phyloP scores from a whole-genome alignment of 1,140 invertebrate species.

The Halesus radiatus region DNA sequence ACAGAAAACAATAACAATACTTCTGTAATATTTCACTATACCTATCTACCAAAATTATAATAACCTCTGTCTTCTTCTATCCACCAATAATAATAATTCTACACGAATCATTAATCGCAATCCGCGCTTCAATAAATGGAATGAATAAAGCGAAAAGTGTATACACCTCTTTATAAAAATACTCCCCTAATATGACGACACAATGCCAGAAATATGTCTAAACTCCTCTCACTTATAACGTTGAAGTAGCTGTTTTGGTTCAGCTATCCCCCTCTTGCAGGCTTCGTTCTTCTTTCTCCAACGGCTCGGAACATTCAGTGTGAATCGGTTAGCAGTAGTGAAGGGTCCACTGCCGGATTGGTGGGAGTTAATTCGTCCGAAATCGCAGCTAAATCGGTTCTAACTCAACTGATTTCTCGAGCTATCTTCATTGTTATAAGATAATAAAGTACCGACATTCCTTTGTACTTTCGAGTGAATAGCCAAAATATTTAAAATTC shows the following conservation, averaged over 20 bases:
- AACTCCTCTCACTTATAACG: neutral
- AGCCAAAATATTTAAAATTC: neutral
- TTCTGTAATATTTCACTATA: too few relatives aligned
- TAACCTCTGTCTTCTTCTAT: too few relatives aligned
- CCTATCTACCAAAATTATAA: too few relatives aligned
- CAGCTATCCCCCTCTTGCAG: neutral
- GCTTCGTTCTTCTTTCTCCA: neutral
- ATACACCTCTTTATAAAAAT: constrained; percentile 36
- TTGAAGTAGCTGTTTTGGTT: neutral
- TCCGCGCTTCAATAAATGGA: neutral
- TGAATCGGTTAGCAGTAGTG: constrained; percentile 14
- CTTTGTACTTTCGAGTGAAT: neutral
- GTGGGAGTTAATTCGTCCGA: constrained; percentile 13
- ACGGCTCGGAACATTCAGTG: constrained; percentile 15
- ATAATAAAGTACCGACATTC: neutral
- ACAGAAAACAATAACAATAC: too few relatives aligned
- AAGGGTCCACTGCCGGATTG: neutral
- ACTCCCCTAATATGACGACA: constrained; percentile 21
- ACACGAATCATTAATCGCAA: neutral
- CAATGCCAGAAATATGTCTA: neutral
- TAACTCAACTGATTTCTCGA: neutral
- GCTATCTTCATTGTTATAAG: neutral
- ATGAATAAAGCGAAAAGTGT: constrained; percentile 13
- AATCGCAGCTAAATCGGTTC: constrained; percentile 9
- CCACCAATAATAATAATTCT: too few relatives aligned